Evolutionary conservation across 2,113 vertebrate genomes (phyloP), one percentile per base, ranked within the genome.

Genomic region (Rousettus leschenaultii): DNA sequence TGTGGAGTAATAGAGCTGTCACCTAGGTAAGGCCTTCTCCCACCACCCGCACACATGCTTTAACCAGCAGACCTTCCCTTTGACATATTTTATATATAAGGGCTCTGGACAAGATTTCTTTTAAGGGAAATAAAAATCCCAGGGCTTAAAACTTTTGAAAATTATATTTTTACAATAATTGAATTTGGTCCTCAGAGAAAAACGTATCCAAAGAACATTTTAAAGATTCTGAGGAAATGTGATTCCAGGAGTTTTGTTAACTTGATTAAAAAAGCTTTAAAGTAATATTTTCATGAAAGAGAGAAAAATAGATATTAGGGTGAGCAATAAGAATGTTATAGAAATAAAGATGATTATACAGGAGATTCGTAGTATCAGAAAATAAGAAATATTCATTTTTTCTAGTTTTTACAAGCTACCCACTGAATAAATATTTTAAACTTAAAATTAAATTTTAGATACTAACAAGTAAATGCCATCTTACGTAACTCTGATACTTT

Each of bases 401-500:
- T 82, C 2, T 24, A 66, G 43, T 75, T 83, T 86, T 92, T n/a
- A 94, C 74, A 87, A 86, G 28, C 45, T 74, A 66, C 4, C 30
- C 15, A 63, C 16, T 40, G 28, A 89, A 28, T 48, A 89, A 94
- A 75, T n/a, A 18, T 75, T 89, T 91, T 79, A 80, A 91, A 68
- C n/a, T 59, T 59, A 80, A 80, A 96, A 92, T 33, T 86, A 82
- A 92, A 82, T 70, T 75, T 40, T 86, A 94, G 11, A 92, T 66
- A 48, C 53, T 35, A 86, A 33, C 7, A 78, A 90, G 16, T 87
- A 74, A 94, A 70, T 86, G 40, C 15, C 12, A 55, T 15, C 66
- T 45, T 57, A 45, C 11, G 7, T 75, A 70, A 91, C 15, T 85
- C 6, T 40, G 65, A 51, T 6, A 84, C 8, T 43, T 78, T 84